Base-by-base conservation (phyloP, 2,113 vertebrate genomes). In the Silurus glanis region DNA sequence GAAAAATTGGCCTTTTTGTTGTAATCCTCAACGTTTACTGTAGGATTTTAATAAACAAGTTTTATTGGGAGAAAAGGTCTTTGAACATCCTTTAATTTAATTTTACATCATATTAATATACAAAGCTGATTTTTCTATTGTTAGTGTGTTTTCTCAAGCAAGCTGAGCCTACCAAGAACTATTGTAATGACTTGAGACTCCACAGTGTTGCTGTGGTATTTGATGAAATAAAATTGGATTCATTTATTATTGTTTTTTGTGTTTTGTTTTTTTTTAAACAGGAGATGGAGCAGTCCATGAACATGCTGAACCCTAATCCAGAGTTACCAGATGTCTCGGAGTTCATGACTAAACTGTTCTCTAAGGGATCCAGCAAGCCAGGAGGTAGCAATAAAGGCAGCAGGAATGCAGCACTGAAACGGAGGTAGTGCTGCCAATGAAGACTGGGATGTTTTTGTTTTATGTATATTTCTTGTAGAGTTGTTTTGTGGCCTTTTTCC, bases 221-320 rank as follows among this genome's bases (percentile, higher is more conserved):
- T 6, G 10, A 21, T 5, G 28, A 51, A 6, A 23, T 9, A 56
- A 80, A 45, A 45, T 9, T 2, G 37, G 37, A 37, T 37, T 37
- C 37, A 37, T 37, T 37, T 37, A 37, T 37, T 3, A 37, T 2
- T 37, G 37, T 1, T 37, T 37, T 37, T 37, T 49, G 64, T 67
- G 66, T 67, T 5, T 37, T 74, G 19, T 69, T 28, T 6, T 28
- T 66, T 45, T 25, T 25, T 56, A 3, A 28, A 23, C 93, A 99
- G 98, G 98, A 99, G 94, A 99, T 99, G 96, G 98, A 99, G 86
- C 98, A 99, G 91, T 99, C 98, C 75, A 99, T 99, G 98, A 99
- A 99, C 92, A 99, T 99, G 98, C 91, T 99, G 92, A 99, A 98
- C 93, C 98, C 98, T 88, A 99, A 99, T 94, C 98, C 98, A 0